Percentiles rank a stretch among this genome's conserved stretches.
phyloP scores from a whole-genome alignment of 1,140 invertebrate species.

The Sinonovacula constricta region DNA sequence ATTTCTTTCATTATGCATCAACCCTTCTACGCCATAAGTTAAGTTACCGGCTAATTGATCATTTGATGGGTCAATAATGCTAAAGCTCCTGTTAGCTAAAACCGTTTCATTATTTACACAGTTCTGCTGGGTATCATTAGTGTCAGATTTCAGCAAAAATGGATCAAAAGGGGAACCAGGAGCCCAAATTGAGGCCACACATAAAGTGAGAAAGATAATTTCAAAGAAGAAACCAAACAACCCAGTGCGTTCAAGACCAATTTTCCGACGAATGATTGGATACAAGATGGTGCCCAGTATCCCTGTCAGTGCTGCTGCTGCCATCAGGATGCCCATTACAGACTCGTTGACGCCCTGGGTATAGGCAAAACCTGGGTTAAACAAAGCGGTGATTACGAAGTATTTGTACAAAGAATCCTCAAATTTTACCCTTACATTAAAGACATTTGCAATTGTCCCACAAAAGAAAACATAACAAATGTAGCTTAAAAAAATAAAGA shows the following conservation, averaged over 20 bases:
- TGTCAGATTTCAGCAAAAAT: not conserved
- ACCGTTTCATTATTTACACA: not conserved
- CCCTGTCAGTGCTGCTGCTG: constrained; percentile 78
- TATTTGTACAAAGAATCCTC: not conserved
- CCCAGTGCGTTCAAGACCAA: constrained; percentile 78
- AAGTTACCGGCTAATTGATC: too few species aligned
- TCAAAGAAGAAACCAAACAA: constrained; percentile 73
- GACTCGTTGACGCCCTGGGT: constrained; percentile 79
- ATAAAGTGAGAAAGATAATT: constrained; percentile 77
- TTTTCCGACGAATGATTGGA: constrained; percentile 72
- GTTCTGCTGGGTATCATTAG: too few species aligned
- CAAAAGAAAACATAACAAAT: not conserved
- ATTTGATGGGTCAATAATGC: too few species aligned
- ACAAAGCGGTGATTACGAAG: too few species aligned
- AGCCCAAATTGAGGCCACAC: constrained; percentile 80
- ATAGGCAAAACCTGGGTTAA: constrained; percentile 77
- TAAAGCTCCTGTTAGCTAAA: not conserved
- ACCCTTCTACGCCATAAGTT: too few species aligned
- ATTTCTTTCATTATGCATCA: too few species aligned
- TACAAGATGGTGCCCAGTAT: constrained; percentile 79
- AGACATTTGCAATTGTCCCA: not conserved
- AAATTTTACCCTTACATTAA: not conserved
- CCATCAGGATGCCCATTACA: constrained; percentile 77
- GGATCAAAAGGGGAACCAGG: constrained; percentile 81
- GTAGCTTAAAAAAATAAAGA: not conserved